A percentile compares a stretch with the other conserved stretches of the same genome.
These are phyloP conservation scores for Eupelmus urozonus DNA, from an alignment of 2,888 invertebrate species.

Conservation along the genomic window DNA sequence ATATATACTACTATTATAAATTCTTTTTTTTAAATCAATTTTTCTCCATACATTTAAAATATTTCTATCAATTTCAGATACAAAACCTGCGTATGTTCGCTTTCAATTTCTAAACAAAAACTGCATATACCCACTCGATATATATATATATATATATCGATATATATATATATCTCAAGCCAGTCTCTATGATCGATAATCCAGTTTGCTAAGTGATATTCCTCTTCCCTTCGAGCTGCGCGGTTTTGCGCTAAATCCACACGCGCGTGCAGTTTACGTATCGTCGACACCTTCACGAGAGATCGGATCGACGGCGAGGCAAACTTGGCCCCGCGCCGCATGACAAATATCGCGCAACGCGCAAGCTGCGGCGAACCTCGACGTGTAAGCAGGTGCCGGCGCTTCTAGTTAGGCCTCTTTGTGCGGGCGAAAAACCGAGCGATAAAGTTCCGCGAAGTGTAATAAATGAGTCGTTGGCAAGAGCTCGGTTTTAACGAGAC, in stretches of 20 bases:
- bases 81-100: too few species aligned
- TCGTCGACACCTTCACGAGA: background rate
- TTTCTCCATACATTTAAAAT: too few species aligned
- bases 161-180: too few species aligned
- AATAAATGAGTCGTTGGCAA: too few species aligned
- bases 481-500: conserved; percentile 20
- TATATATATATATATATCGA: too few species aligned
- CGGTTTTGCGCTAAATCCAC: conserved; percentile 39
- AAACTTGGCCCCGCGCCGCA: conserved; percentile 41
- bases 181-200: conserved; percentile 20
- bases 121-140: too few species aligned
- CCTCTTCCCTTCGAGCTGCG: background rate
- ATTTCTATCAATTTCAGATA: too few species aligned
- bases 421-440: conserved; percentile 7
- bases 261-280: conserved; percentile 23
- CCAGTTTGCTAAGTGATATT: conserved; percentile 33
- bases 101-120: too few species aligned
- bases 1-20: too few species aligned
- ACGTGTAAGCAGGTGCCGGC: conserved; percentile 13
- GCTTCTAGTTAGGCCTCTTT: conserved; percentile 1
- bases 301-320: conserved; percentile 28
- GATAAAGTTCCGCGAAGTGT: conserved; percentile 3
- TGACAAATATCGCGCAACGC: conserved; percentile 41
- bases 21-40: too few species aligned
- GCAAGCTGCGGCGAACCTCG: background rate